Percentiles rank a stretch among this genome's conserved stretches.
These are phyloP conservation scores for Lymantria monacha DNA, from an alignment of 2,888 invertebrate species.

Conservation along the genomic window DNA sequence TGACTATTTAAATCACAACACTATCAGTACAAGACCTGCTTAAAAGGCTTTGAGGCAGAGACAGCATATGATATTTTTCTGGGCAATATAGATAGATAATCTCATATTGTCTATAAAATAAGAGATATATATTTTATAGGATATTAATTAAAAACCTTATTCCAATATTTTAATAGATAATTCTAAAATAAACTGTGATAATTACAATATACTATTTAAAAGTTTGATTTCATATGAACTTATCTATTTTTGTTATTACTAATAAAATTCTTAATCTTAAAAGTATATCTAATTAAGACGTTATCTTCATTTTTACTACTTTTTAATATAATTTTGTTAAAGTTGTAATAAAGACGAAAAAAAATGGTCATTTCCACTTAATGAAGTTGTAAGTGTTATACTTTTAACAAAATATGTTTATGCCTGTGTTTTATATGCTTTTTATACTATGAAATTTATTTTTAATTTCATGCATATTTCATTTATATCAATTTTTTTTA, in stretches of 20 bases:
- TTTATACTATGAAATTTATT: too few species aligned
- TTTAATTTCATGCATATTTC: too few species aligned
- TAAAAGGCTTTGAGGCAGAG: too few species aligned
- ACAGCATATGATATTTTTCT: too few species aligned
- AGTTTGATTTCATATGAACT: constrained; percentile 26
- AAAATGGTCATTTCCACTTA: constrained; percentile 10
- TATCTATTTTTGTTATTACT: constrained; percentile 27
- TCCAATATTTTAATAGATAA: constrained; percentile 16
- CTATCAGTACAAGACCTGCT: too few species aligned
- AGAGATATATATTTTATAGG: constrained; percentile 12
- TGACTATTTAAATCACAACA: too few species aligned
- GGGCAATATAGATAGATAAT: too few species aligned
- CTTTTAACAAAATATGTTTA: too few species aligned
- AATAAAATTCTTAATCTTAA: constrained; percentile 29
- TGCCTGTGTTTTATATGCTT: too few species aligned
- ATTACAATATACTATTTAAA: constrained; percentile 23
- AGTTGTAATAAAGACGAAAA: constrained; percentile 13
- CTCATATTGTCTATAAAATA: too few species aligned
- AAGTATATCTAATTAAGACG: constrained; percentile 20
- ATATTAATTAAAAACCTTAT: constrained; percentile 29
- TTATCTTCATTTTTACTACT: constrained; percentile 25
- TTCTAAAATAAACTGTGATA: constrained; percentile 1
- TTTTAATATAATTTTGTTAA: constrained; percentile 15
- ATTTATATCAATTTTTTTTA: too few species aligned
- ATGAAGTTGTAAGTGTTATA: neutral